phyloP scores from a whole-genome alignment of 2,888 invertebrate species.

The Neoaliturus tenellus region DNA sequence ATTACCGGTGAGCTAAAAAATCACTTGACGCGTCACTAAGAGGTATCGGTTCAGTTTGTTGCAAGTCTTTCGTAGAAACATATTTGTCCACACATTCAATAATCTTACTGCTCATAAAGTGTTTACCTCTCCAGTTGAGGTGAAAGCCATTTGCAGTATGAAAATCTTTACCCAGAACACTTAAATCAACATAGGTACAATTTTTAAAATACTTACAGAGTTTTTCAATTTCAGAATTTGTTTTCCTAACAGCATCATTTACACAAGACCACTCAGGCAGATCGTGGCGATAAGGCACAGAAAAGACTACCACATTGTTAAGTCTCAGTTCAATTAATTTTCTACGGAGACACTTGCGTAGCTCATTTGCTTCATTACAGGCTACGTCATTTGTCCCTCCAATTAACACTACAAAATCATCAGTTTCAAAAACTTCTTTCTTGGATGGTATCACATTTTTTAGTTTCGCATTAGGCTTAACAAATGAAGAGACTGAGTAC shows the following conservation, averaged over 20 bases:
- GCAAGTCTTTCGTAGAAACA: background rate
- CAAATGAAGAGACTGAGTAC: background rate
- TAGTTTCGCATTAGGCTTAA: background rate
- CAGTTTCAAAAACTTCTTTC: background rate
- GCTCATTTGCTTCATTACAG: background rate
- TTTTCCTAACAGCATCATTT: too few species aligned
- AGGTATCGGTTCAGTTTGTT: background rate
- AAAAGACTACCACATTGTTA: background rate
- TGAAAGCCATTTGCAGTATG: background rate
- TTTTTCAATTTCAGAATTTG: background rate
- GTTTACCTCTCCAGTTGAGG: background rate
- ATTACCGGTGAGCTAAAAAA: background rate
- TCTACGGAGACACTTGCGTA: background rate
- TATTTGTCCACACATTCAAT: background rate
- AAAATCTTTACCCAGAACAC: background rate
- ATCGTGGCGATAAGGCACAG: background rate
- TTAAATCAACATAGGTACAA: background rate
- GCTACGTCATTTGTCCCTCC: background rate
- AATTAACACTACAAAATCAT: background rate
- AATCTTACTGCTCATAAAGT: background rate
- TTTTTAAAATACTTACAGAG: background rate
- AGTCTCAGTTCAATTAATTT: background rate
- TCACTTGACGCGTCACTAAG: background rate
- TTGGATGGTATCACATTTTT: background rate
- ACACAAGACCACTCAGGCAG: background rate